Percentiles rank a stretch among this genome's conserved stretches.
These are phyloP conservation scores for Lepidocolaptes lacrymiger DNA, from an alignment of 2,797 vertebrate species.

Conservation along the genomic window DNA sequence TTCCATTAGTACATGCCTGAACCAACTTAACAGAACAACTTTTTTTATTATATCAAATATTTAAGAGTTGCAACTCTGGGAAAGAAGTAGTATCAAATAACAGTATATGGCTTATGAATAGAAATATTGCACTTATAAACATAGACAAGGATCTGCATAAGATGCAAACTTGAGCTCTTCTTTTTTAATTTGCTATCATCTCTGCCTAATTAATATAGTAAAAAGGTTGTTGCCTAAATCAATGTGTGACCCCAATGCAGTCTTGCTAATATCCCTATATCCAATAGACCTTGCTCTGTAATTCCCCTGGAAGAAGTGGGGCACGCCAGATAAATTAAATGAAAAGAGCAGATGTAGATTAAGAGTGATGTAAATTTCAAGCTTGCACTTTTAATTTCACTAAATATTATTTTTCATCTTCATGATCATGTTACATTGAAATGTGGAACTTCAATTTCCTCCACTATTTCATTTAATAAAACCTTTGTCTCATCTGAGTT, in stretches of 20 bases:
- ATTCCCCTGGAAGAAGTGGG: constrained; percentile 57
- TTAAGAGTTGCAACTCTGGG: neutral
- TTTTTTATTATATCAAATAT: neutral
- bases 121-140: neutral
- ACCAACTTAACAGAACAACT: neutral
- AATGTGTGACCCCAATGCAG: neutral
- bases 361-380: constrained; percentile 67
- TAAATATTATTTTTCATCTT: constrained; percentile 76
- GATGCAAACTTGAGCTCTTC: neutral
- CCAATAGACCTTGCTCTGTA: constrained; percentile 38
- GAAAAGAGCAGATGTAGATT: constrained; percentile 62
- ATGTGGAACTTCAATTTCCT: constrained; percentile 74
- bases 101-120: neutral
- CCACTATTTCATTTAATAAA: constrained; percentile 75
- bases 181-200: constrained; percentile 1
- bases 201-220: constrained; percentile 36
- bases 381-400: constrained; percentile 74
- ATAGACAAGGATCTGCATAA: neutral
- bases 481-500: constrained; percentile 73
- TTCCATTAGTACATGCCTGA: neutral
- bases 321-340: constrained; percentile 65
- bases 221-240: constrained; percentile 34
- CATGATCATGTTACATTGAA: constrained; percentile 66
- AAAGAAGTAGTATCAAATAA: neutral
- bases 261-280: constrained; percentile 48